A percentile compares a stretch with the other conserved stretches of the same genome.
Conservation (phyloP, 2,113 vertebrate genomes). For the Microcebus murinus region DNA sequence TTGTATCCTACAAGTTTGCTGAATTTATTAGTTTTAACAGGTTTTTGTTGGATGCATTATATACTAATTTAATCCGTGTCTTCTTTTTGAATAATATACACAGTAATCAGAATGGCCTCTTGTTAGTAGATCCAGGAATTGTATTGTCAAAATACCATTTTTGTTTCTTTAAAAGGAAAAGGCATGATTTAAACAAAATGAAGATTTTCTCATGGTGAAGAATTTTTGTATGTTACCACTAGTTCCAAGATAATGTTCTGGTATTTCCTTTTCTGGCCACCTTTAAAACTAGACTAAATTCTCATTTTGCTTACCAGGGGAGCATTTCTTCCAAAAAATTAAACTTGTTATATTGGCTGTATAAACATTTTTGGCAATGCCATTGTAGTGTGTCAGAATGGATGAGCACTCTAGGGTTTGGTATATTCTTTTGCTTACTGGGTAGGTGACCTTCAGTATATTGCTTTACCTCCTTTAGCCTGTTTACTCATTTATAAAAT, state of each 20-base stretch:
- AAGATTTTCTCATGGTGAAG: not conserved
- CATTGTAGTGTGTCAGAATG: not conserved
- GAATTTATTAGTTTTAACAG: not conserved
- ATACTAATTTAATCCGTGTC: not conserved
- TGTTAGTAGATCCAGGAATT: not conserved
- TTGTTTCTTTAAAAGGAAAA: conserved; percentile 28
- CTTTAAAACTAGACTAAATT: not conserved
- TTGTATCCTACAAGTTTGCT: not conserved
- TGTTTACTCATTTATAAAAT: conserved; percentile 37
- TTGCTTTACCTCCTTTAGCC: not conserved
- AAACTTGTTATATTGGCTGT: not conserved
- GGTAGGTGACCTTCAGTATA: not conserved
- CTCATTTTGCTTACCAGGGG: not conserved
- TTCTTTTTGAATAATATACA: conserved; percentile 3
- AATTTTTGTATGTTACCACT: not conserved
- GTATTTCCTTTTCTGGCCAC: not conserved
- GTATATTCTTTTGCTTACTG: not conserved
- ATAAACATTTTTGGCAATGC: conserved; percentile 2
- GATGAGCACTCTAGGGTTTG: not conserved
- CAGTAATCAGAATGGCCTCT: not conserved
- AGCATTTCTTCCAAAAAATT: conserved; percentile 16
- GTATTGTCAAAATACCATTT: conserved; percentile 10
- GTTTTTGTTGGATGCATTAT: not conserved
- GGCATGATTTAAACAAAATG: not conserved
- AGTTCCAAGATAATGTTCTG: not conserved